Evolutionary conservation across 2,797 vertebrate species (phyloP), one percentile per base, ranked within the genome.

Genomic region (Semotilus atromaculatus): DNA sequence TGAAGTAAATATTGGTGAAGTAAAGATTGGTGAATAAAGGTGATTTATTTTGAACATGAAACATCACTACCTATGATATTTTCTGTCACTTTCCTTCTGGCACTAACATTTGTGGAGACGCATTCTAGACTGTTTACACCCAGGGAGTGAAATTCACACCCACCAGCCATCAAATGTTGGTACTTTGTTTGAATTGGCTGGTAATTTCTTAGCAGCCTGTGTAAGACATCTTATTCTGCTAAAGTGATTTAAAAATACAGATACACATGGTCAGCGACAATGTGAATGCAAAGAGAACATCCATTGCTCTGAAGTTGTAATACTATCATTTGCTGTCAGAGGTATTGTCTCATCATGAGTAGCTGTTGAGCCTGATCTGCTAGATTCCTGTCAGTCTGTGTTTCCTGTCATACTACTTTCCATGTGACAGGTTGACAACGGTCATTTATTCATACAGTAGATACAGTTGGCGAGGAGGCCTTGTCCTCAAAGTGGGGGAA

Each of bases 331-430:
- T 43, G 16, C 51, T 23, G 51, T 43, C 2, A 55, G 16, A 75
- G 8, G n/a, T 29, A 68, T n/a, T 14, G 53, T 45, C 4, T 9
- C 55, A 36, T 16, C 55, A 36, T 9, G 9, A n/a, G 51, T 7
- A 31, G 80, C 26, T 62, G 80, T 14, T 36, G 21, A 73, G 21
- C 81, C 55, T 62, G 70, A 82, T 82, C 55, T 64, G 26, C 70
- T 73, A 48, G 70, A 74, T 64, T 82, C 80, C 38, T 60, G n/a
- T 72, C 36, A 45, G n/a, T 36, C 48, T 58, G 31, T 43, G 5
- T 48, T 60, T 81, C 80, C 36, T 80, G 62, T 71, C 48, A 40
- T 23, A 40, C 53, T 60, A 18, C 21, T 82, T 23, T 0, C 31
- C 2, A 23, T 55, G 23, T 26, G 66, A 19, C 70, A 62, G 21